Evolutionary conservation across 2,113 vertebrate genomes (phyloP).

Genomic region (Amphilophus citrinellus): DNA sequence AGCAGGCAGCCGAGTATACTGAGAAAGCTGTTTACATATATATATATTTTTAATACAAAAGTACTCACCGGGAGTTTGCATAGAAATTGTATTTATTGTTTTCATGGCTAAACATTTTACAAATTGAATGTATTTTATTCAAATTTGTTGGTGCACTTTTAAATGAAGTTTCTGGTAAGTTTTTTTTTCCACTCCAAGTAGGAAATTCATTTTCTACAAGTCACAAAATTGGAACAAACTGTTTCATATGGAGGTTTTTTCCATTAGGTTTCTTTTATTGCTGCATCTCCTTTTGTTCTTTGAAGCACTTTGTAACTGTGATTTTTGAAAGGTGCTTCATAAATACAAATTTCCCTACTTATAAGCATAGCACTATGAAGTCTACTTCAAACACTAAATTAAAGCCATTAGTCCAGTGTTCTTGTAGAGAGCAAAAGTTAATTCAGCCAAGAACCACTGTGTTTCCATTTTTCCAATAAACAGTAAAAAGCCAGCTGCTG

Average conservation of each 20-base stretch:
- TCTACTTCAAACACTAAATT: slow-evolving; percentile 57
- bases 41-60: background rate
- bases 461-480: slow-evolving; percentile 63
- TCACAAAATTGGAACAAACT: slow-evolving; percentile 33
- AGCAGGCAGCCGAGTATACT: background rate
- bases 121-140: slow-evolving; percentile 42
- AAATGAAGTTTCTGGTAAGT: slow-evolving; percentile 25
- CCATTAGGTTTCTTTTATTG: slow-evolving; percentile 38
- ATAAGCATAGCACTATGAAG: slow-evolving; percentile 33
- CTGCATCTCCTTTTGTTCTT: slow-evolving; percentile 21
- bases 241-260: slow-evolving; percentile 24
- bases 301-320: slow-evolving; percentile 34
- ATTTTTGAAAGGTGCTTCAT: slow-evolving; percentile 44
- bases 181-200: background rate
- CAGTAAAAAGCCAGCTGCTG: slow-evolving; percentile 65
- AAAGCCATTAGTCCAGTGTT: slow-evolving; percentile 61
- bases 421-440: slow-evolving; percentile 57
- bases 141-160: background rate
- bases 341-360: slow-evolving; percentile 42
- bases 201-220: slow-evolving; percentile 31
- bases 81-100: slow-evolving; percentile 44
- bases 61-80: slow-evolving; percentile 34
- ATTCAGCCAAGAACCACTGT: slow-evolving; percentile 44
- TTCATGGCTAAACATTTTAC: slow-evolving; percentile 32
- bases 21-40: background rate